Base-by-base conservation (phyloP, 2,888 invertebrate genomes). In the Galerucella nymphaeae region DNA sequence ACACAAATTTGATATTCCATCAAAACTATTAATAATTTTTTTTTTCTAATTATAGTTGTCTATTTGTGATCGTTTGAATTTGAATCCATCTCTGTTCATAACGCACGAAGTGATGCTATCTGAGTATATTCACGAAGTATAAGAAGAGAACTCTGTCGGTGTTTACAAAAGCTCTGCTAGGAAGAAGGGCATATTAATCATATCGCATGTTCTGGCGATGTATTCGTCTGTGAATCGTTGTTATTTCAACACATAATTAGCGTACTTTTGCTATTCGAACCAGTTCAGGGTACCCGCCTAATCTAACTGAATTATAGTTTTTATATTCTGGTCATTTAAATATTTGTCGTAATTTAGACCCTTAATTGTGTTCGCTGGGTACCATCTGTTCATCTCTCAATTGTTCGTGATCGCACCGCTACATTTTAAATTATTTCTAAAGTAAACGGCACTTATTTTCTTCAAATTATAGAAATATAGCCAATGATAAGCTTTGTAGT, bases 111-210 rank as follows among this genome's bases (percentile, higher is more conserved):
- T 67, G 71, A 75, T 72, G 75, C 57, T 53, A 64, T 58, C 63
- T 57, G 42, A 70, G 67, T 69, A 64, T 45, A 65, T 68, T 72
- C 68, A 55, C 61, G 62, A 55, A 59, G 62, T 64, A 55, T 53
- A 70, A 69, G 59, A 70, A 69, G 53, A 66, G 75, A 75, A 75
- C 8, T 53, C 30, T 71, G 81, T 81, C 84, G 85, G 84, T 82
- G 79, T 76, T 79, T 77, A 83, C 84, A 84, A 84, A 84, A 84
- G 81, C 69, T 80, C 80, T 79, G 76, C 79, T 70, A 78, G 79
- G 16, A 82, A 80, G 82, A 81, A 82, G 80, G 82, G 80, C 84
- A 83, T 85, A 86, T 86, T 86, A 86, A 86, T 86, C 86, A 86
- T 86, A 86, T 86, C 81, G 86, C 86, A 86, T 86, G 86, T 82